Evolutionary conservation across 2,797 vertebrate species (phyloP).

Genomic region (Enteromius fasciolatus): DNA sequence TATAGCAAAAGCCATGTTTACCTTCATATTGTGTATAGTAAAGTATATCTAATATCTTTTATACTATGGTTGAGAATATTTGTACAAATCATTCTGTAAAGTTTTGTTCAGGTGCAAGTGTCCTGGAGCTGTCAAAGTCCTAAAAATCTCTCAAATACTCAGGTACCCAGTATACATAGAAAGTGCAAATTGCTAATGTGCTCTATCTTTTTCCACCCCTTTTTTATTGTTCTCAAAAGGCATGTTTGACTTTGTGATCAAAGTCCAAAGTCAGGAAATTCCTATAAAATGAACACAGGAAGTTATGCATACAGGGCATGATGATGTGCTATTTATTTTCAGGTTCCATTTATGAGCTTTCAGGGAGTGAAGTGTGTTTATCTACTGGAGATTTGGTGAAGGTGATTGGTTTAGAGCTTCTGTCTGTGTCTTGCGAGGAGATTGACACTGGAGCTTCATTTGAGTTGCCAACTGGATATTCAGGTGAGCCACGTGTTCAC

Average conservation of each 20-base stretch:
- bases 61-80: not conserved
- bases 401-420: slow-evolving; percentile 73
- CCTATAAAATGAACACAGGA: not conserved
- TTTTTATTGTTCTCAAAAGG: not conserved
- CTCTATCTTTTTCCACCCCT: not conserved
- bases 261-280: not conserved
- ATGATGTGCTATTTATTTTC: slow-evolving; percentile 29
- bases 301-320: not conserved
- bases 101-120: not conserved
- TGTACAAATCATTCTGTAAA: not conserved
- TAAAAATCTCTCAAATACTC: not conserved
- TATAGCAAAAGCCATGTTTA: not conserved
- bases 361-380: slow-evolving; percentile 87
- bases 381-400: slow-evolving; percentile 91
- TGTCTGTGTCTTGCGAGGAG: slow-evolving; percentile 78
- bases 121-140: not conserved
- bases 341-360: slow-evolving; percentile 91
- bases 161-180: not conserved
- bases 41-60: not conserved
- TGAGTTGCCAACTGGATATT: slow-evolving; percentile 74
- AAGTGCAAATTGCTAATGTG: not conserved
- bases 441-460: slow-evolving; percentile 67
- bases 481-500: slow-evolving; percentile 64
- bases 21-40: not conserved
- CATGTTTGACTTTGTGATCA: not conserved